These are phyloP conservation scores for Gymnoscelis rufifasciata DNA, from an alignment of 2,888 invertebrate species.

Conservation along the genomic window DNA sequence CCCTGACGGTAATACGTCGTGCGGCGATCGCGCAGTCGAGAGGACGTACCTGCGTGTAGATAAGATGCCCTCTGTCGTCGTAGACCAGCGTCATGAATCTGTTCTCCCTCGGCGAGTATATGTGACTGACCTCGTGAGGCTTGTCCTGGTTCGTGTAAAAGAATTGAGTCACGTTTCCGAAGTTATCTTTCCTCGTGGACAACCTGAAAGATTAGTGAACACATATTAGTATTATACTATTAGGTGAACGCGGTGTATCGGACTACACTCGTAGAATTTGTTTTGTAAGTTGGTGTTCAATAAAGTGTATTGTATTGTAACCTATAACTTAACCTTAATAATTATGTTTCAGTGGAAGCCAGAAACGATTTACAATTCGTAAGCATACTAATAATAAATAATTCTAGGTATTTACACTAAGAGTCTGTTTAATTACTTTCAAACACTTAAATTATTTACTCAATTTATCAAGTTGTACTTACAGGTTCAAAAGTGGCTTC, in stretches of 20 bases:
- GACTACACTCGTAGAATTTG: too few relatives aligned
- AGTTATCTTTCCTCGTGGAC: conserved; percentile 93
- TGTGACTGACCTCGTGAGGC: conserved; percentile 91
- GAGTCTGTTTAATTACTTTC: conserved; percentile 26
- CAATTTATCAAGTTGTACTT: conserved; percentile 10
- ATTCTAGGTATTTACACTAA: conserved; percentile 23
- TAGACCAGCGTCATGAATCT: conserved; percentile 94
- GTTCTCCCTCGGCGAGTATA: conserved; percentile 95
- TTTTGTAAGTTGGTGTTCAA: too few relatives aligned
- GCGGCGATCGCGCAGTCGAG: too few relatives aligned
- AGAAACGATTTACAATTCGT: too few relatives aligned
- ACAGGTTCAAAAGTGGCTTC: conserved; percentile 15
- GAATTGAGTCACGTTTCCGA: conserved; percentile 96
- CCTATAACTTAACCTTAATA: too few relatives aligned
- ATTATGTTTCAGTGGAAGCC: too few relatives aligned
- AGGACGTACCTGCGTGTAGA: conserved; percentile 86
- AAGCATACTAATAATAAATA: too few relatives aligned
- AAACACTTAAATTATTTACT: conserved; percentile 8
- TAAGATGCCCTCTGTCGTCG: conserved; percentile 93
- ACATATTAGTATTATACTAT: too few relatives aligned
- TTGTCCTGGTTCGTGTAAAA: conserved; percentile 94
- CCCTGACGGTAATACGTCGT: too few relatives aligned
- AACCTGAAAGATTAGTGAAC: too few relatives aligned
- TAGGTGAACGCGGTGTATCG: too few relatives aligned
- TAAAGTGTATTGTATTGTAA: too few relatives aligned